phyloP scores from a whole-genome alignment of 2,113 vertebrate species.

The Brienomyrus longianalis region DNA sequence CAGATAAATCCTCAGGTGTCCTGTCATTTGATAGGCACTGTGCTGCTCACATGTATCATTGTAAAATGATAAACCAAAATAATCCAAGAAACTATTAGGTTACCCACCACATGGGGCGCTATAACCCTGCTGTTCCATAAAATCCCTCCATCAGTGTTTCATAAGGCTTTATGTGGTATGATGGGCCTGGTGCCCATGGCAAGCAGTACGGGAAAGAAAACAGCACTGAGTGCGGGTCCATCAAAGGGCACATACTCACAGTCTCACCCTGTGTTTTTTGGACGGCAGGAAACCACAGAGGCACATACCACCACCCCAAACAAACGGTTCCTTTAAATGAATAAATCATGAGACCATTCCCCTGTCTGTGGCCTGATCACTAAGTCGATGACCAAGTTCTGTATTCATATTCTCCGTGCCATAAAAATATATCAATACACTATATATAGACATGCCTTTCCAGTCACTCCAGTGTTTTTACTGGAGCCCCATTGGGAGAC shows the following conservation, averaged over 20 bases:
- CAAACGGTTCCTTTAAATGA: neutral
- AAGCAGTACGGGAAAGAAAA: neutral
- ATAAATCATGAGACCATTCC: neutral
- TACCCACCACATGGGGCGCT: neutral
- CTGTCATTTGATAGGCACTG: neutral
- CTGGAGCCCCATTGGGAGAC: neutral
- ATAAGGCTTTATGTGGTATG: neutral
- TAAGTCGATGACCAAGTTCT: neutral
- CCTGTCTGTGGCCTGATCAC: neutral
- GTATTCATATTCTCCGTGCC: neutral
- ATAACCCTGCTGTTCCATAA: neutral
- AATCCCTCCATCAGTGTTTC: neutral
- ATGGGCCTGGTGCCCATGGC: neutral
- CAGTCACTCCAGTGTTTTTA: neutral
- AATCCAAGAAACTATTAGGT: neutral
- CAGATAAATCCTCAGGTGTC: neutral
- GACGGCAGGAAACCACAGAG: neutral
- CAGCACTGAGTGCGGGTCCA: neutral
- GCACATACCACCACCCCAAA: neutral
- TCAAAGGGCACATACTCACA: neutral
- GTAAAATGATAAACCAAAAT: neutral
- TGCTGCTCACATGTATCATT: neutral
- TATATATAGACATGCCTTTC: slow-evolving; percentile 1
- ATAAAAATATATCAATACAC: neutral
- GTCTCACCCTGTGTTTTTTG: neutral